phyloP scores from a whole-genome alignment of 2,888 invertebrate species.

The Leuctra nigra region DNA sequence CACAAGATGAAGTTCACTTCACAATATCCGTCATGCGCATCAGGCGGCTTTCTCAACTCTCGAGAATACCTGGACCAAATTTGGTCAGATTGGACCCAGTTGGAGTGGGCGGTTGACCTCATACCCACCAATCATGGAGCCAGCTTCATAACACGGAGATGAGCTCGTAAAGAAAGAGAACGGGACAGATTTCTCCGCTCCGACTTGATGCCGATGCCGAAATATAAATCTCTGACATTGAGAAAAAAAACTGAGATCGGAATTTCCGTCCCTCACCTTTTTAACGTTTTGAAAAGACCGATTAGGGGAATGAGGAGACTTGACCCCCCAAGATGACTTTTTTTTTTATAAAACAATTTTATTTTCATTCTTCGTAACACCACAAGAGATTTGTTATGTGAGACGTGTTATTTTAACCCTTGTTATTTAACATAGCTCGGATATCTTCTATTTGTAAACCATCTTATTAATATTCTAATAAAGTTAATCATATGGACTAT shows the following conservation, averaged over 20 bases:
- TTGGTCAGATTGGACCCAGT: too few relatives aligned
- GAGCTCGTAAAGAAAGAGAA: not conserved
- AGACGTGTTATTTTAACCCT: constrained; percentile 1
- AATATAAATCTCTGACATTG: not conserved
- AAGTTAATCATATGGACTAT: too few relatives aligned
- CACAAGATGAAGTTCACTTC: too few relatives aligned
- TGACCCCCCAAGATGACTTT: constrained; percentile 10
- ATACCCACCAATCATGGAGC: too few relatives aligned
- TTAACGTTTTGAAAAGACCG: constrained; percentile 8
- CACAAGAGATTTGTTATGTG: constrained; percentile 6
- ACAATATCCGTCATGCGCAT: too few relatives aligned
- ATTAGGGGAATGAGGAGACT: constrained; percentile 5
- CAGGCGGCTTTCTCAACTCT: too few relatives aligned
- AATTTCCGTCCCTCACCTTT: constrained; percentile 19
- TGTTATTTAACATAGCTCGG: not conserved
- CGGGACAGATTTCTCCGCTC: not conserved
- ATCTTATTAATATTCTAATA: too few relatives aligned
- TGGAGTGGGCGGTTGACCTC: too few relatives aligned
- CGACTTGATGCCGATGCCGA: not conserved
- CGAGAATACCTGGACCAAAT: too few relatives aligned
- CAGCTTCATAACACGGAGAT: not conserved
- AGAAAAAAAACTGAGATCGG: constrained; percentile 14
- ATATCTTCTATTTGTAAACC: too few relatives aligned
- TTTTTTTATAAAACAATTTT: too few relatives aligned
- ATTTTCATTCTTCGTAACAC: too few relatives aligned